A percentile compares a stretch with the other conserved stretches of the same genome.
These are phyloP conservation scores for Maconellicoccus hirsutus DNA, from an alignment of 1,140 invertebrate species.

Conservation along the genomic window DNA sequence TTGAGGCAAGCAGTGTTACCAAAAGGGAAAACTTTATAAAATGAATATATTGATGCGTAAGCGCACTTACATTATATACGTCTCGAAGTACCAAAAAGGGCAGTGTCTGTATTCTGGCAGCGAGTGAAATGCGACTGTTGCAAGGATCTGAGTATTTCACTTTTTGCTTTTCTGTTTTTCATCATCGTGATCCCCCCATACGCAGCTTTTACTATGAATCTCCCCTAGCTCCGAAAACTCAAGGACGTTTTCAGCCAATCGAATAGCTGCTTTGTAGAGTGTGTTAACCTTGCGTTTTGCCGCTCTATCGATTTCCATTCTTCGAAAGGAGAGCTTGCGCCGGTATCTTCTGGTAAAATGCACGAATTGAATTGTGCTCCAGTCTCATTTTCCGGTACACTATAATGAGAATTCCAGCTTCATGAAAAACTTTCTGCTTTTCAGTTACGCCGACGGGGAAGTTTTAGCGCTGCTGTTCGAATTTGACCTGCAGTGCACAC, in stretches of 20 bases:
- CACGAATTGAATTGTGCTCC: slow-evolving; percentile 10
- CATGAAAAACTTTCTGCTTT: neutral
- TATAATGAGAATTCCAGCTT: neutral
- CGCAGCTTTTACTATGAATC: neutral
- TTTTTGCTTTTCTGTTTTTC: neutral
- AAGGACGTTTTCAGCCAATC: slow-evolving; percentile 6
- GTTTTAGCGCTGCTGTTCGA: no score
- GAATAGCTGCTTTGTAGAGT: neutral
- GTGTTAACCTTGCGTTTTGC: slow-evolving; percentile 11
- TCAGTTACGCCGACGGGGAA: neutral
- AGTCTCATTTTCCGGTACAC: neutral
- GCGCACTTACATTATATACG: neutral
- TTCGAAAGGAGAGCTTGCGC: neutral
- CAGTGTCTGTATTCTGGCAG: neutral
- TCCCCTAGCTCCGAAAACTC: neutral
- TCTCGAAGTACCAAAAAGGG: neutral
- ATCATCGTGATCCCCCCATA: neutral
- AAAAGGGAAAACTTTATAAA: neutral
- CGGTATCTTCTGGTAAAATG: neutral
- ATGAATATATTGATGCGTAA: neutral
- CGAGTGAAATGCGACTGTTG: slow-evolving; percentile 7
- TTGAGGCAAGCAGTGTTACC: neutral
- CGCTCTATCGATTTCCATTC: slow-evolving; percentile 11
- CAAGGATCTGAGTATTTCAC: neutral
- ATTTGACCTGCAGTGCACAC: no score